Evolutionary conservation across 2,797 vertebrate genomes (phyloP).

Genomic region (Labeo calbasu): DNA sequence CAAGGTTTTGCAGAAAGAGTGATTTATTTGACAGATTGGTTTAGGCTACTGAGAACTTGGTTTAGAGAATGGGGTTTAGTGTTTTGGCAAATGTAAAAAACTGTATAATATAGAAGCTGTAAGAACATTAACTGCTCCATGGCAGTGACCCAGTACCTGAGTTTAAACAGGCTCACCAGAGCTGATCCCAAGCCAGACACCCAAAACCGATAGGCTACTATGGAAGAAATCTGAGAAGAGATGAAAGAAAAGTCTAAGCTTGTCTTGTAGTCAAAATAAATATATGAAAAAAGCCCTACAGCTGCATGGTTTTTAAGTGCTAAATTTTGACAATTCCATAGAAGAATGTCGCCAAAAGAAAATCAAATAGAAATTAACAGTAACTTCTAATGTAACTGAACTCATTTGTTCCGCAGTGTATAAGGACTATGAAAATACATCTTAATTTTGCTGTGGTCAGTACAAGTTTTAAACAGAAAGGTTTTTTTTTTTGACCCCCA

Average conservation of each 20-base stretch:
- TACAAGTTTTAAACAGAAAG: background rate
- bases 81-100: too few species aligned
- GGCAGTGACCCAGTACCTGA: slow-evolving; percentile 25
- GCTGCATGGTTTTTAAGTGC: background rate
- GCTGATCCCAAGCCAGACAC: slow-evolving; percentile 19
- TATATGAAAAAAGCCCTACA: background rate
- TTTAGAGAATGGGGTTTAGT: too few species aligned
- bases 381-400: background rate
- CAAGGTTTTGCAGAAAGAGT: too few species aligned
- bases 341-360: background rate
- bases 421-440: background rate
- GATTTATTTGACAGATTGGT: too few species aligned
- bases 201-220: slow-evolving; percentile 22
- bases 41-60: too few species aligned
- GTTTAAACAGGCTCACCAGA: slow-evolving; percentile 32
- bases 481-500: background rate
- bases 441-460: slow-evolving; percentile 1
- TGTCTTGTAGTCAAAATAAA: background rate
- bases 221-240: slow-evolving; percentile 6
- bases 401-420: background rate
- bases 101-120: slow-evolving; percentile 5
- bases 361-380: background rate
- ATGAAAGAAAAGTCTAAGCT: slow-evolving; percentile 3
- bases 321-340: background rate
- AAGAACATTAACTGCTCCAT: slow-evolving; percentile 20